These are phyloP conservation scores for Ophonus ardosiacus DNA, from an alignment of 2,888 invertebrate genomes.

Conservation along the genomic window DNA sequence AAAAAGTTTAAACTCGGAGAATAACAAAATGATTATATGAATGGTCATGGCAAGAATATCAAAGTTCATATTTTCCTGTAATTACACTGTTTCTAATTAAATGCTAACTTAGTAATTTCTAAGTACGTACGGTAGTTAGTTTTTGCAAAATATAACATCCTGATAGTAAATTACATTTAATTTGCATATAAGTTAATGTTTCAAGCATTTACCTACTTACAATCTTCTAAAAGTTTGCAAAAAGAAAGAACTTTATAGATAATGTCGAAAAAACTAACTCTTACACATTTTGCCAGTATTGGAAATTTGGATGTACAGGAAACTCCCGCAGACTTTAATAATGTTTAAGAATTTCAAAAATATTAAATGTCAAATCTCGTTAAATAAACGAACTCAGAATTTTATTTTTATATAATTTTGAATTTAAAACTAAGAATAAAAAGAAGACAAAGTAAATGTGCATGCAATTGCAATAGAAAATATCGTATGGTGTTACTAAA, in stretches of 20 bases:
- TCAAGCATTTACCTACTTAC: neutral
- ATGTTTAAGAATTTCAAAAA: neutral
- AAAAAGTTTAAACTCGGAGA: too few relatives aligned
- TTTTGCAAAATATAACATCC: conserved; percentile 2
- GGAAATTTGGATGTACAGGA: neutral
- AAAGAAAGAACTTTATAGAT: neutral
- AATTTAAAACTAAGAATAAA: too few relatives aligned
- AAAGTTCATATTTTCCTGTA: neutral
- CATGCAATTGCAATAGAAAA: too few relatives aligned
- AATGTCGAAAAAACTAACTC: neutral
- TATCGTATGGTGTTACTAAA: too few relatives aligned
- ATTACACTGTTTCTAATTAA: conserved; percentile 10
- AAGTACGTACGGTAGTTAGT: conserved; percentile 6
- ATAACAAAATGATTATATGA: too few relatives aligned
- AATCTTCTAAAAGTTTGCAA: neutral
- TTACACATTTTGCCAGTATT: neutral
- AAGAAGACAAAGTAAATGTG: too few relatives aligned
- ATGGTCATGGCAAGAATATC: too few relatives aligned
- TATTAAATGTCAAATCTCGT: too few relatives aligned
- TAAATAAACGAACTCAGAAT: too few relatives aligned
- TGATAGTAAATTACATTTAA: neutral
- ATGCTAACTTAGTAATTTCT: conserved; percentile 7
- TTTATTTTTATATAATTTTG: too few relatives aligned
- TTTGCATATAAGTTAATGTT: neutral
- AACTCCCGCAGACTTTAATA: neutral